These are phyloP conservation scores for Alosa alosa DNA, from an alignment of 2,113 vertebrate species.

Conservation along the genomic window DNA sequence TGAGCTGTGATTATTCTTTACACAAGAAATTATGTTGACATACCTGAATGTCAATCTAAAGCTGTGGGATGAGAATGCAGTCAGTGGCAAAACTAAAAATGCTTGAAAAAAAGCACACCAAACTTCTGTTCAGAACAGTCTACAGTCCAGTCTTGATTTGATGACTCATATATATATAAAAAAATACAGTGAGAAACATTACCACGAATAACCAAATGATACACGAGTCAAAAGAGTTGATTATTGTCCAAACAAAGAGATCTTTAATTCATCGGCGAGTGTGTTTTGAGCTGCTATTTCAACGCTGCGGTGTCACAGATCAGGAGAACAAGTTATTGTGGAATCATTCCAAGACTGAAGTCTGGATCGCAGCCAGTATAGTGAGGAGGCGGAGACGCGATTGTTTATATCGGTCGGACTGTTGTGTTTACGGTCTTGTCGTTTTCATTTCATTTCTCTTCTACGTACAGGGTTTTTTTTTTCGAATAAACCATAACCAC, in stretches of 20 bases:
- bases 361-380: slow-evolving; percentile 3
- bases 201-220: not conserved
- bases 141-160: not conserved
- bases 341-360: not conserved
- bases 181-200: not conserved
- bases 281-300: not conserved
- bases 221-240: not conserved
- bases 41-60: not conserved
- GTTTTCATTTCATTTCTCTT: not conserved
- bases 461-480: not conserved
- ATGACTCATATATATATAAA: not conserved
- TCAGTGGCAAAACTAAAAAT: not conserved
- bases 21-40: not conserved
- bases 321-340: slow-evolving; percentile 4
- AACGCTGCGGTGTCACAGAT: not conserved
- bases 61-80: not conserved
- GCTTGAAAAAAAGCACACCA: not conserved
- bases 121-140: not conserved
- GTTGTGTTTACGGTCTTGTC: not conserved
- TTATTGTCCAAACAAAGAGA: not conserved
- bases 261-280: not conserved
- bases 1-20: no score
- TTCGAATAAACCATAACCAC: not conserved
- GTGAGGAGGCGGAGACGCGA: not conserved
- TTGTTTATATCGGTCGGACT: not conserved